phyloP scores from a whole-genome alignment of 2,888 invertebrate species.

The Sesamia inferens region DNA sequence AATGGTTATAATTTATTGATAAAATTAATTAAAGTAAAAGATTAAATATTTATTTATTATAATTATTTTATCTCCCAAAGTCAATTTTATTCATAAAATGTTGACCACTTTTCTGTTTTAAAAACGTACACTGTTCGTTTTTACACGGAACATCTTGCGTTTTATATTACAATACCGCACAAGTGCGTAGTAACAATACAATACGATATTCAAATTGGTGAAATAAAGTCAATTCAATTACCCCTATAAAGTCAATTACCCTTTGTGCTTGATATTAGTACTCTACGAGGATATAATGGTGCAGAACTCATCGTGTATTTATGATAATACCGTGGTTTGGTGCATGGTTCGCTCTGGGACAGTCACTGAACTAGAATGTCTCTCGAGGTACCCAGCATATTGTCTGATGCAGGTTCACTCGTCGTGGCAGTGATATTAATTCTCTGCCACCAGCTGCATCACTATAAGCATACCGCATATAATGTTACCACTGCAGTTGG shows the following conservation, averaged over 20 bases:
- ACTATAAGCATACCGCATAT: not conserved
- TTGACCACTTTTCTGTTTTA: no score
- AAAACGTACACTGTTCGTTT: no score
- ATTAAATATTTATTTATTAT: no score
- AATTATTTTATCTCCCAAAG: no score
- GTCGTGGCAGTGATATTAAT: not conserved
- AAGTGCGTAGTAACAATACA: no score
- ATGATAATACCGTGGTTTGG: slow-evolving; percentile 21
- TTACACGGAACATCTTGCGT: no score
- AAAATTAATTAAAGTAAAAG: no score
- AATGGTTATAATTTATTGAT: no score
- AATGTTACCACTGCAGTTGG: not conserved
- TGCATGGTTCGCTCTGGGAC: not conserved
- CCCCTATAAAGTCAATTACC: not conserved
- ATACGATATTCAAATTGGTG: no score
- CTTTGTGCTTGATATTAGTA: slow-evolving; percentile 31
- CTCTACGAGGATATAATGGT: not conserved
- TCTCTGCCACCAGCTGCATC: not conserved
- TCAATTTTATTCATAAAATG: no score
- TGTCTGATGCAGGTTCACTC: not conserved
- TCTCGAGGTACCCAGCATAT: not conserved
- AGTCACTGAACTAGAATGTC: slow-evolving; percentile 6
- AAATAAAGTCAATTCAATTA: no score
- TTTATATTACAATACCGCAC: no score
- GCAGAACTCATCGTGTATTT: slow-evolving; percentile 13